phyloP scores from a whole-genome alignment of 2,797 vertebrate species.

The Hippoglossus hippoglossus region DNA sequence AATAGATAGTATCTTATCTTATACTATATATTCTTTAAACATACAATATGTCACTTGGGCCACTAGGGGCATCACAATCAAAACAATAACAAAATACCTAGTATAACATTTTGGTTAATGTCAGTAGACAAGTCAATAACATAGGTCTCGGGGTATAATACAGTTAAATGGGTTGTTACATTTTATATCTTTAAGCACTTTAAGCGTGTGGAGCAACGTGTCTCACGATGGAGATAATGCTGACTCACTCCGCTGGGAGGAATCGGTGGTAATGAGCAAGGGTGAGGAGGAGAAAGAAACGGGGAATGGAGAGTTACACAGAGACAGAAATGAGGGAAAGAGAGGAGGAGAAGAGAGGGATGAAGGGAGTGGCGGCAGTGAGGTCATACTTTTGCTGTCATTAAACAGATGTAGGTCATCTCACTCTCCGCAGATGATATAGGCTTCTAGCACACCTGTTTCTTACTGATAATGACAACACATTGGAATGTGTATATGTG shows the following conservation, averaged over 20 bases:
- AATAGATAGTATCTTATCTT: no score
- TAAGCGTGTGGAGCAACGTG: background rate
- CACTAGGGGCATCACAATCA: no score
- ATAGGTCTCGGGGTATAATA: no score
- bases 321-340: constrained; percentile 7
- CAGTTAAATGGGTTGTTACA: no score
- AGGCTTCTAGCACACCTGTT: constrained; percentile 52
- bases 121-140: no score
- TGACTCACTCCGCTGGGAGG: constrained; percentile 54
- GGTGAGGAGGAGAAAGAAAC: constrained; percentile 25
- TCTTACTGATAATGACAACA: constrained; percentile 44
- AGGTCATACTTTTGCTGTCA: constrained; percentile 49
- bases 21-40: no score
- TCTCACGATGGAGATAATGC: constrained; percentile 45
- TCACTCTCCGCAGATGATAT: constrained; percentile 26
- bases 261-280: constrained; percentile 52
- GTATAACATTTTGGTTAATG: no score
- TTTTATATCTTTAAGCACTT: no score
- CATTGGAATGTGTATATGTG: constrained; percentile 36
- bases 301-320: background rate
- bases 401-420: constrained; percentile 63
- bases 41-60: no score
- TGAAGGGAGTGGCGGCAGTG: constrained; percentile 41
- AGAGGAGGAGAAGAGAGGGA: constrained; percentile 8
- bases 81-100: no score